These are phyloP conservation scores for Rapana venosa DNA, from an alignment of 2,888 invertebrate species.

Conservation along the genomic window DNA sequence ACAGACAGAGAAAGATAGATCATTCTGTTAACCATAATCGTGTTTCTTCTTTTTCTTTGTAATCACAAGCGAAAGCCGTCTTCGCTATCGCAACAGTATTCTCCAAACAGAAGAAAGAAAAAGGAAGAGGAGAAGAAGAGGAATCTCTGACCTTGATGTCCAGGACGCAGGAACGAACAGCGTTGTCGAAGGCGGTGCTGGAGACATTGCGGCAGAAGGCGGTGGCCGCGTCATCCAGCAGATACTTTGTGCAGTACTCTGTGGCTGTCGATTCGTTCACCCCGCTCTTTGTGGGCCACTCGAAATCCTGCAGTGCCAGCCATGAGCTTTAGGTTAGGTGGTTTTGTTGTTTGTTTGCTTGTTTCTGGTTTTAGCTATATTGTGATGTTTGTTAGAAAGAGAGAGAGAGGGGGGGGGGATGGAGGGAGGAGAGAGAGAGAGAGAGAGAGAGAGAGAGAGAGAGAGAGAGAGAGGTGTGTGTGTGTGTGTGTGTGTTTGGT, in stretches of 20 bases:
- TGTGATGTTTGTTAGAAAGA: neutral
- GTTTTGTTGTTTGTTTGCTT: neutral
- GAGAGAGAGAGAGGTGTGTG: too few species aligned
- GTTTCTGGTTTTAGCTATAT: neutral
- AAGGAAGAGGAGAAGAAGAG: too few species aligned
- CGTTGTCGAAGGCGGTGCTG: slow-evolving; percentile 35
- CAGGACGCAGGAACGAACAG: slow-evolving; percentile 51
- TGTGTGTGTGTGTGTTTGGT: neutral
- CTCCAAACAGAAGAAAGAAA: too few species aligned
- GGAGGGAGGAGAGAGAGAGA: too few species aligned
- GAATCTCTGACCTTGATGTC: slow-evolving; percentile 59
- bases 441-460: too few species aligned
- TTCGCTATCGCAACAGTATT: too few species aligned
- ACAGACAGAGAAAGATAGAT: too few species aligned
- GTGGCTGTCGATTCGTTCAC: slow-evolving; percentile 51
- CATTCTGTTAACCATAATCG: too few species aligned
- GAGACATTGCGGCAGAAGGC: slow-evolving; percentile 51
- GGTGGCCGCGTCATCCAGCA: slow-evolving; percentile 43
- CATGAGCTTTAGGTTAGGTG: neutral
- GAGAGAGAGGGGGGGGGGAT: neutral
- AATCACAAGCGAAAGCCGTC: too few species aligned
- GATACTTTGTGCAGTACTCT: slow-evolving; percentile 48
- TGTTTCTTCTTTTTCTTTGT: too few species aligned
- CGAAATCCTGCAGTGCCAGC: slow-evolving; percentile 45
- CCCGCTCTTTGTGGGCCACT: slow-evolving; percentile 56